phyloP scores from a whole-genome alignment of 2,797 vertebrate genomes.

The Pantherophis vulpinus region DNA sequence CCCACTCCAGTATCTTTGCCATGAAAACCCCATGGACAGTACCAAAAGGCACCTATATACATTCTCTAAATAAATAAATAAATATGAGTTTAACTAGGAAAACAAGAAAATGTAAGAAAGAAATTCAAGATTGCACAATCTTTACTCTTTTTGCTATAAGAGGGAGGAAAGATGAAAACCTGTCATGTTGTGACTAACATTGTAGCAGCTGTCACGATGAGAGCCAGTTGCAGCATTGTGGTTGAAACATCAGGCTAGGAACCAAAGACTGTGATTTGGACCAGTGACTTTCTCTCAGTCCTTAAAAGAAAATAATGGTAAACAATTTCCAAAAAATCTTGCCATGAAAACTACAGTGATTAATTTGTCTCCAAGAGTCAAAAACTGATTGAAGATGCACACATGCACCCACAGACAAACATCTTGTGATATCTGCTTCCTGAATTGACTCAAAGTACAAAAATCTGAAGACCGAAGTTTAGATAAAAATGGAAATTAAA shows the following conservation, averaged over 20 bases:
- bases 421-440: neutral
- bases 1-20: no score
- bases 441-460: neutral
- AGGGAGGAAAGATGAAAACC: neutral
- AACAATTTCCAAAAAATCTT: neutral
- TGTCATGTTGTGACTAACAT: neutral
- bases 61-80: no score
- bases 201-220: neutral
- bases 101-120: neutral
- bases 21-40: no score
- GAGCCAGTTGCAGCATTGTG: neutral
- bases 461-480: neutral
- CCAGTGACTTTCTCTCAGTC: neutral
- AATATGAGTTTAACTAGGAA: neutral
- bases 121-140: neutral
- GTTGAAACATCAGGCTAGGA: neutral
- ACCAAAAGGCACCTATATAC: no score
- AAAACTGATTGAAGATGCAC: neutral
- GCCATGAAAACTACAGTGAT: neutral
- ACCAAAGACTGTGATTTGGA: neutral
- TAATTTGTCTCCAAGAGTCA: neutral
- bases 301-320: neutral
- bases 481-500: constrained; percentile 34
- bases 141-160: neutral
- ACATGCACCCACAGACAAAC: neutral